A percentile compares a stretch with the other conserved stretches of the same genome.
These are phyloP conservation scores for Xylota sylvarum DNA, from an alignment of 2,888 invertebrate genomes.

Conservation along the genomic window DNA sequence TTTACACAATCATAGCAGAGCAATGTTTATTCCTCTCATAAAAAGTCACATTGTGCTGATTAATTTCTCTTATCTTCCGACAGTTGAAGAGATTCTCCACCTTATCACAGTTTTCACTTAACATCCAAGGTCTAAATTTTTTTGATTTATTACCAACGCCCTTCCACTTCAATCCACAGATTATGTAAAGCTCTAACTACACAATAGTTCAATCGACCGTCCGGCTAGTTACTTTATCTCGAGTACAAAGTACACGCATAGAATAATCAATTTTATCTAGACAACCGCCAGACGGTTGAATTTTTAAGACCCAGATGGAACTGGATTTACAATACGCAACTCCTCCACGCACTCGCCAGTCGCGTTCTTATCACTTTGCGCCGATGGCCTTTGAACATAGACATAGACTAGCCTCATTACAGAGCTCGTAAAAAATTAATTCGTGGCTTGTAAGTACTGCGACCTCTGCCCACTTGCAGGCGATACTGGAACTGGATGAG, in stretches of 20 bases:
- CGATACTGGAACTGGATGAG: neutral
- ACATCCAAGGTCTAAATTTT: neutral
- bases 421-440: constrained; percentile 16
- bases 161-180: neutral
- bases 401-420: neutral
- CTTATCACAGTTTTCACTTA: too few relatives aligned
- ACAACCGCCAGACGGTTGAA: constrained; percentile 32
- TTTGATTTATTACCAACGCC: neutral
- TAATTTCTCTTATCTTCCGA: too few relatives aligned
- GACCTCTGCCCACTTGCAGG: neutral
- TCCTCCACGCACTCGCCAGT: neutral
- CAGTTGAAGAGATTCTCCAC: too few relatives aligned
- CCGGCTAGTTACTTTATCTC: constrained; percentile 15
- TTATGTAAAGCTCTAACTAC: neutral
- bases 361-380: constrained; percentile 20
- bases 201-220: neutral
- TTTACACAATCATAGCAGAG: too few relatives aligned
- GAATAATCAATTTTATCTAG: constrained; percentile 27
- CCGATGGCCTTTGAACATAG: constrained; percentile 28
- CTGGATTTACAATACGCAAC: constrained; percentile 24
- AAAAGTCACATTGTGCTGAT: too few relatives aligned
- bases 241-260: constrained; percentile 10
- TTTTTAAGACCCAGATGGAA: constrained; percentile 7
- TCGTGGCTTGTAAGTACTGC: constrained; percentile 11
- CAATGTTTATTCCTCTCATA: too few relatives aligned